These are phyloP conservation scores for Caenorhabditis brenneri DNA, from an alignment of 1,140 invertebrate species.

Conservation along the genomic window DNA sequence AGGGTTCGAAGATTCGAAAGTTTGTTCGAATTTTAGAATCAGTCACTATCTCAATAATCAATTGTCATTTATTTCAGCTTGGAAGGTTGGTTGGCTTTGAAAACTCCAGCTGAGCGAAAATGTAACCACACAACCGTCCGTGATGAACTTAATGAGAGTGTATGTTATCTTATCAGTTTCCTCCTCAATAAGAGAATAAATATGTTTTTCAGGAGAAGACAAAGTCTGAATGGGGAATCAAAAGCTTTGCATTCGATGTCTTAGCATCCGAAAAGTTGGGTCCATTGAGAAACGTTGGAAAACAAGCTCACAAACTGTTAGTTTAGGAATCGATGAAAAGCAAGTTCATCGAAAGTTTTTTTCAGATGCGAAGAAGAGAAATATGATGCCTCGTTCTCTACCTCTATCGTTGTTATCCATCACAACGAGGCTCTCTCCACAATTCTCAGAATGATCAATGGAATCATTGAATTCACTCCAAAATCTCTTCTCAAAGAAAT, in stretches of 20 bases:
- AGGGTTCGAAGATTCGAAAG: too few species aligned
- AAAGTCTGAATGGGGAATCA: constrained; percentile 43
- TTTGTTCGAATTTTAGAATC: too few species aligned
- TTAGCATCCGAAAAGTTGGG: constrained; percentile 67
- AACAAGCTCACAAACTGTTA: constrained; percentile 61
- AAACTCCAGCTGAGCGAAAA: constrained; percentile 9
- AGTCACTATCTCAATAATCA: background rate
- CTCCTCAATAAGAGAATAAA: background rate
- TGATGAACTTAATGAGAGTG: constrained; percentile 22
- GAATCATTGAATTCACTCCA: constrained; percentile 89
- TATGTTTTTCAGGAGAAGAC: constrained; percentile 38
- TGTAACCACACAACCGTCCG: constrained; percentile 49
- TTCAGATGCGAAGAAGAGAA: constrained; percentile 63
- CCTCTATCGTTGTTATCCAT: constrained; percentile 89
- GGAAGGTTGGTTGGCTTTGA: constrained; percentile 43
- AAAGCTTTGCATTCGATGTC: constrained; percentile 61
- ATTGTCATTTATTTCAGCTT: constrained; percentile 45
- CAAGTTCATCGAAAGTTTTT: background rate
- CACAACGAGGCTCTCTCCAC: constrained; percentile 97
- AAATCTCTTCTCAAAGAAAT: constrained; percentile 88
- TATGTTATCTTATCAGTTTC: too few species aligned
- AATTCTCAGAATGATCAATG: constrained; percentile 85
- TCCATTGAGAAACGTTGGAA: constrained; percentile 61
- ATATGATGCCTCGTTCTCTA: constrained; percentile 58
- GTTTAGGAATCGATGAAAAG: background rate